Evolutionary conservation across 2,113 vertebrate genomes (phyloP).

Genomic region (Abramis brama): DNA sequence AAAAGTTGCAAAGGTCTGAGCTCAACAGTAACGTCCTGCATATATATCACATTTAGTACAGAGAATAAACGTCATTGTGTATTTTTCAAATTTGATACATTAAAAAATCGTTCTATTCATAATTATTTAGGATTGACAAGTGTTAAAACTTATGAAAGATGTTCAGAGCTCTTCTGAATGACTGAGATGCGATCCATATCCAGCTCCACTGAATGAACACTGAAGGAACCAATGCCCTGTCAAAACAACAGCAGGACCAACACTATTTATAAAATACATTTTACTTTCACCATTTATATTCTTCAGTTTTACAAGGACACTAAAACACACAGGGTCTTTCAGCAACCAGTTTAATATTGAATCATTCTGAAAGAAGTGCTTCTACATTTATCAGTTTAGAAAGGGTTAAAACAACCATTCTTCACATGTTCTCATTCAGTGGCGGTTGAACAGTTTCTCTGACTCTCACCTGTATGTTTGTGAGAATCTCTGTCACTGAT

Average conservation of each 20-base stretch:
- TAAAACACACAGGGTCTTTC: neutral
- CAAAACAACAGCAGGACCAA: conserved; percentile 37
- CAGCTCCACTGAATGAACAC: conserved; percentile 85
- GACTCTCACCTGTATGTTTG: conserved; percentile 71
- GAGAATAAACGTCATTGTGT: no score
- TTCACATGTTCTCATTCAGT: neutral
- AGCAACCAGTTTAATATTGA: conserved; percentile 2
- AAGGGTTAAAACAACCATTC: neutral
- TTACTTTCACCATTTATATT: neutral
- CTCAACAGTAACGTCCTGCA: rapidly evolving
- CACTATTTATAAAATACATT: neutral
- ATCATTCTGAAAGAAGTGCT: no score
- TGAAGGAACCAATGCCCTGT: conserved; percentile 88
- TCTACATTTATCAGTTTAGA: no score
- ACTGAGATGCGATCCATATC: conserved; percentile 77
- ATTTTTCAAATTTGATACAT: no score
- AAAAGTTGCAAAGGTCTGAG: no score
- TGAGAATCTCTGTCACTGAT: conserved; percentile 74
- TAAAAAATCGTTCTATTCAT: no score
- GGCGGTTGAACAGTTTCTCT: neutral
- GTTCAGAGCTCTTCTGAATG: conserved; percentile 8
- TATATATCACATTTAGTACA: no score
- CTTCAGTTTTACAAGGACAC: neutral
- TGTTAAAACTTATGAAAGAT: neutral
- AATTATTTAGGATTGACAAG: no score